Conservation (phyloP, 1,140 invertebrate genomes). For the Stegodyphus mimosarum region DNA sequence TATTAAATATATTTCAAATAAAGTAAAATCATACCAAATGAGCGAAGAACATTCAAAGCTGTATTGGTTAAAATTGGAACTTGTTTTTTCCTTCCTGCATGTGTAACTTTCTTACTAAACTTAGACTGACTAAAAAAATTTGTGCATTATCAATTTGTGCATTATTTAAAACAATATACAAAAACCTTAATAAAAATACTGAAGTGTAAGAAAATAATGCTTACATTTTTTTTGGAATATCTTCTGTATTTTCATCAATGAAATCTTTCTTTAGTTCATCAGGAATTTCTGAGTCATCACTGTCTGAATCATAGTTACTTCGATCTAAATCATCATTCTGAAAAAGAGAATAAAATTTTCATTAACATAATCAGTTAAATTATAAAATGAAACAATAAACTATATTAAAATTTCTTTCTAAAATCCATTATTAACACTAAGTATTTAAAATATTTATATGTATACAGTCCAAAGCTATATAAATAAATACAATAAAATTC, state of each 20-base stretch:
- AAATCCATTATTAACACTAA: too few relatives aligned
- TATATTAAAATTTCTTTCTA: too few relatives aligned
- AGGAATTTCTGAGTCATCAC: conserved; percentile 76
- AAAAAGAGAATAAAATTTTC: not conserved
- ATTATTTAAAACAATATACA: not conserved
- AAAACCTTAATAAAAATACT: not conserved
- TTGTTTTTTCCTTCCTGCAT: conserved; percentile 44
- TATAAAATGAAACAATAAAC: not conserved
- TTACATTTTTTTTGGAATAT: conserved; percentile 61
- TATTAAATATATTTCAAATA: too few relatives aligned
- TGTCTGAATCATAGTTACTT: conserved; percentile 74
- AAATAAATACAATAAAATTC: too few relatives aligned
- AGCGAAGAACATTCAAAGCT: conserved; percentile 88
- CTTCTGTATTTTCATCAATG: conserved; percentile 75
- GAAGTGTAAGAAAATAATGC: conserved; percentile 2
- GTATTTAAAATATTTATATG: too few relatives aligned
- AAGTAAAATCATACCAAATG: conserved; percentile 80
- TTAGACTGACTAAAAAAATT: conserved; percentile 42
- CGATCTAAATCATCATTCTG: conserved; percentile 29
- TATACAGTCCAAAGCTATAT: too few relatives aligned
- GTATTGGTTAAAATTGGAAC: conserved; percentile 86
- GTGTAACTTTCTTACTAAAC: conserved; percentile 28
- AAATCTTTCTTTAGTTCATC: conserved; percentile 79
- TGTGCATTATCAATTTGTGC: not conserved
- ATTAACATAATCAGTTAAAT: not conserved